These are phyloP conservation scores for Rhabdornis inornatus DNA, from an alignment of 2,113 vertebrate species.

Conservation along the genomic window DNA sequence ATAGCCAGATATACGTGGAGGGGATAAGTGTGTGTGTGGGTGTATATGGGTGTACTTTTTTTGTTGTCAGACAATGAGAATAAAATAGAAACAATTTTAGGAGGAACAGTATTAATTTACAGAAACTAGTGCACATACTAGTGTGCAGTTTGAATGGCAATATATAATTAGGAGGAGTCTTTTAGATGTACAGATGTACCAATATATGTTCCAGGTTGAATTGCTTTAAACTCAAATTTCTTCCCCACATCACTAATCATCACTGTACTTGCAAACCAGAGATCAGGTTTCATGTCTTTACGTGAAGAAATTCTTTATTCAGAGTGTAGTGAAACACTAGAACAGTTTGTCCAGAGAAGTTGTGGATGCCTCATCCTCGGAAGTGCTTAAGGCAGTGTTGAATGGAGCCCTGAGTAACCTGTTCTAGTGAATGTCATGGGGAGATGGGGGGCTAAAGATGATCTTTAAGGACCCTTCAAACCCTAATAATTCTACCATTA, in stretches of 20 bases:
- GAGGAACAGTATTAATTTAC: neutral
- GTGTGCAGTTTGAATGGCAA: neutral
- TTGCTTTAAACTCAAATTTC: neutral
- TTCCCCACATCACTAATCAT: neutral
- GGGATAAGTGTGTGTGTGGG: rapidly evolving
- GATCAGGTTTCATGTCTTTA: neutral
- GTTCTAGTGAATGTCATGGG: neutral
- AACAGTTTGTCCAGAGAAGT: neutral
- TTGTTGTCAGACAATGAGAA: neutral
- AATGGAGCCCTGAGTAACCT: neutral
- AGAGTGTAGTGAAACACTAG: neutral
- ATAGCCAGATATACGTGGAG: neutral
- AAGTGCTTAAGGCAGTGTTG: neutral
- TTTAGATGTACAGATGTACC: neutral
- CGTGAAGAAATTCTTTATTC: neutral
- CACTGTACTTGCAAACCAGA: neutral
- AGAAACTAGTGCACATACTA: neutral
- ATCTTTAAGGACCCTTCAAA: neutral
- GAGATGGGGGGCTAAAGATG: rapidly evolving
- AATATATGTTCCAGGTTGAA: neutral
- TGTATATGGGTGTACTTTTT: neutral
- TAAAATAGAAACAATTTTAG: neutral
- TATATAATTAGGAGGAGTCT: neutral
- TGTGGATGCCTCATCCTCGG: neutral
- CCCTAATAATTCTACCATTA: neutral